Evolutionary conservation across 2,797 vertebrate species (phyloP), one percentile per base, ranked within the genome.

Genomic region (Strix occidentalis): DNA sequence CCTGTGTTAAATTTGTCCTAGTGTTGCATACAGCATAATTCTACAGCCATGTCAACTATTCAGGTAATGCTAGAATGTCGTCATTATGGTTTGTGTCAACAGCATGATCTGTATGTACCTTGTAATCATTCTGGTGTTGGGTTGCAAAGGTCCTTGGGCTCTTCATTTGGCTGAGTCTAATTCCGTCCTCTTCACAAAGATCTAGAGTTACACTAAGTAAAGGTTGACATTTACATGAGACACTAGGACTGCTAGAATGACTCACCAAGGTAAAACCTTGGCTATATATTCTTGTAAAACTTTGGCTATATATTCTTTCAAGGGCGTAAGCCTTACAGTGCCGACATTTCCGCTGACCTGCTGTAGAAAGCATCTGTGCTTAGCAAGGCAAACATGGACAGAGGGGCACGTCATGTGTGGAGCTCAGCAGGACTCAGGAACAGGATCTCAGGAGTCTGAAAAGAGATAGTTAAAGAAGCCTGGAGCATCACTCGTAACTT

Each of bases 201-300:
- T 97, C 97, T 98, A 97, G 91, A 87, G 92, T 98, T 98, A 98
- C 98, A 90, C 91, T 96, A 93, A 96, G 98, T 97, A 98, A 98
- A 97, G 98, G 97, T 6, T 98, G 98, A 97, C 97, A 98, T 97
- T 98, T 98, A 98, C 97, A 97, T 65, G 97, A 97, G 96, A 94
- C 96, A 86, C 85, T 90, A 53, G 96, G 96, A 66, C 94, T 92
- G 86, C 97, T 89, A 74, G 92, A 92, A 81, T 97, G 97, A 97
- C 94, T 97, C 96, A 94, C 95, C 89, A 96, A 97, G 97, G 96
- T 97, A 98, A 96, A 96, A 92, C 83, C 88, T 93, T n/a, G 69
- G 90, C 96, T 97, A 92, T 89, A 90, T 96, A 89, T 85, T 97
- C 93, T 97, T 93, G 97, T 97, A 98, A 96, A 96, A 92, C 84